Conservation (phyloP, 1,140 invertebrate species). For the Lithobius niger region DNA sequence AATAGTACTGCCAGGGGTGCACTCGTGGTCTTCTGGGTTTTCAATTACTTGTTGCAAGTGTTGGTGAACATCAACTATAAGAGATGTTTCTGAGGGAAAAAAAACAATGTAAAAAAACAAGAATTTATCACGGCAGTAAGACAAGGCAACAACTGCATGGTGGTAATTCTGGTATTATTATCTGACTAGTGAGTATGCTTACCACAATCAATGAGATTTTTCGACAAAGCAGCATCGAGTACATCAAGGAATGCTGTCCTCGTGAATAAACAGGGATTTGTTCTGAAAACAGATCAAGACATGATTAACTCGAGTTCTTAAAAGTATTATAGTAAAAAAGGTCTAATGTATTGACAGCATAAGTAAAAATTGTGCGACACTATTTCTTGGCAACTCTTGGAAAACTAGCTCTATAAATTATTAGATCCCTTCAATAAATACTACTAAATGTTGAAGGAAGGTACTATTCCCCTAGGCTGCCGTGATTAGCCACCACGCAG, state of each 20-base stretch:
- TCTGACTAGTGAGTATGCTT: too few relatives aligned
- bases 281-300: slow-evolving; percentile 13
- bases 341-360: too few relatives aligned
- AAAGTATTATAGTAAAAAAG: too few relatives aligned
- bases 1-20: not conserved
- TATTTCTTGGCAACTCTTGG: too few relatives aligned
- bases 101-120: not conserved
- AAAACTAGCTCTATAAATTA: too few relatives aligned
- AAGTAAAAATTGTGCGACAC: too few relatives aligned
- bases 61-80: not conserved
- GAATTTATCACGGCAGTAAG: not conserved
- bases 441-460: too few relatives aligned
- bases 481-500: too few relatives aligned
- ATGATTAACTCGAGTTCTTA: too few relatives aligned
- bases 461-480: too few relatives aligned
- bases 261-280: slow-evolving; percentile 19
- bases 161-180: not conserved
- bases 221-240: slow-evolving; percentile 5
- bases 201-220: slow-evolving; percentile 2
- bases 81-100: not conserved
- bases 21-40: not conserved
- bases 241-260: slow-evolving; percentile 14
- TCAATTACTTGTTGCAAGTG: not conserved
- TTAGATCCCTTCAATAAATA: too few relatives aligned
- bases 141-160: not conserved